Evolutionary conservation across 2,888 invertebrate genomes (phyloP), one percentile per base, ranked within the genome.

Genomic region (Anticlea derivata): DNA sequence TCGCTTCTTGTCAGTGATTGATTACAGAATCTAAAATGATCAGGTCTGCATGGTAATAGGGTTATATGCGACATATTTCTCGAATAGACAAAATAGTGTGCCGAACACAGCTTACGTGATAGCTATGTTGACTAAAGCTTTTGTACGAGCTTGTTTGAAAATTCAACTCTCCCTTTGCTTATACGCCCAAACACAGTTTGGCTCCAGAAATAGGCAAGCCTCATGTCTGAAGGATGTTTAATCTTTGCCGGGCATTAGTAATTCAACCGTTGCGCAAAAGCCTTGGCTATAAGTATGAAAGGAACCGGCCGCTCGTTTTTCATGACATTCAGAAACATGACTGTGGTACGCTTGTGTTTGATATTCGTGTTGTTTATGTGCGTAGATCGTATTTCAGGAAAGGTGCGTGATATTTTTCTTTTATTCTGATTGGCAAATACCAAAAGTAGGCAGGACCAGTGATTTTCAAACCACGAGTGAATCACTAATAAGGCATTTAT

Each of bases 231-330:
- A 61, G 63, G 55, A 63, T 54, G 43, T 38, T 46, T 78, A 75
- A 61, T 80, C 77, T 80, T 70, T 79, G 75, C 50, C 68, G 60
- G 66, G 58, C 71, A 70, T 75, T 72, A 74, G 73, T 77, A 75
- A 77, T 82, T 79, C 78, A 79, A 75, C 46, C 64, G 64, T 66
- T 85, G 73, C 86, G 85, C 71, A 85, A 85, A 68, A 80, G 60
- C 58, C 74, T 70, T 71, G 70, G 73, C 75, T 84, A 84, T 85
- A 85, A 83, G 80, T 81, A 80, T 73, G 79, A 75, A 80, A 76
- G 73, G 70, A 73, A 70, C 65, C 57, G 62, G 52, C 58, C 61
- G 58, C 63, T 60, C 56, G 70, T 73, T 82, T 84, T 86, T 80
- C 78, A 78, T 74, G 73, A 80, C 75, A 81, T 70, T 65, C 66